Conservation (phyloP, 2,888 invertebrate genomes). For the Acanthococcus lagerstroemiae region DNA sequence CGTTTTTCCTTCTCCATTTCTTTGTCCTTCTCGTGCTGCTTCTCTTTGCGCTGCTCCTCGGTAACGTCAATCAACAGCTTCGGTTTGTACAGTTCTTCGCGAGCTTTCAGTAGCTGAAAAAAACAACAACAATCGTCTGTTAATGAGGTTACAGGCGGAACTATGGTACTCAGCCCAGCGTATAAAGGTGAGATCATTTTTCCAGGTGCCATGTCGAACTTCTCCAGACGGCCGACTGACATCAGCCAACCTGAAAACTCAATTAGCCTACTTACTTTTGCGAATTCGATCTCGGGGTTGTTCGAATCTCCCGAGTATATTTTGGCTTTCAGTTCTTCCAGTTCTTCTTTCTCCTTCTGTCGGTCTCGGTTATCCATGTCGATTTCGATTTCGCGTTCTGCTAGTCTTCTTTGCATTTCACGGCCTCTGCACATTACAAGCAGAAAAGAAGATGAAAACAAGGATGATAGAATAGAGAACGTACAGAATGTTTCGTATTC, state of each 20-base stretch:
- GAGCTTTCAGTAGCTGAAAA: slow-evolving; percentile 54
- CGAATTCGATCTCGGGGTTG: slow-evolving; percentile 56
- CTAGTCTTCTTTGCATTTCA: slow-evolving; percentile 79
- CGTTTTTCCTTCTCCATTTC: slow-evolving; percentile 41
- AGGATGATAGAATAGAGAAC: background rate
- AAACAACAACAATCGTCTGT: background rate
- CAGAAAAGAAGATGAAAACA: background rate
- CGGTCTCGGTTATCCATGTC: slow-evolving; percentile 85
- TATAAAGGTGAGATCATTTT: too few species aligned
- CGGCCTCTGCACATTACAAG: slow-evolving; percentile 51
- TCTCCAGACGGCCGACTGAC: too few species aligned
- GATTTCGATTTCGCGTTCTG: slow-evolving; percentile 86
- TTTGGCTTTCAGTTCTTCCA: slow-evolving; percentile 69
- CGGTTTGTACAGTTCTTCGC: slow-evolving; percentile 75
- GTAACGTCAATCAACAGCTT: slow-evolving; percentile 58
- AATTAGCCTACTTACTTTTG: slow-evolving; percentile 47
- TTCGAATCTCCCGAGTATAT: slow-evolving; percentile 57
- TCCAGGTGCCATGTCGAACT: too few species aligned
- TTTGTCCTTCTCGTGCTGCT: slow-evolving; percentile 40
- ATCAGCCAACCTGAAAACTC: background rate
- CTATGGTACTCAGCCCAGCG: too few species aligned
- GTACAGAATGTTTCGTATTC: background rate
- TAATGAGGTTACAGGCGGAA: too few species aligned
- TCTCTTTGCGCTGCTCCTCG: slow-evolving; percentile 42
- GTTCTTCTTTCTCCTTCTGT: slow-evolving; percentile 75